These are phyloP conservation scores for Tetramorium alpestre DNA, from an alignment of 1,140 invertebrate genomes.

Conservation along the genomic window DNA sequence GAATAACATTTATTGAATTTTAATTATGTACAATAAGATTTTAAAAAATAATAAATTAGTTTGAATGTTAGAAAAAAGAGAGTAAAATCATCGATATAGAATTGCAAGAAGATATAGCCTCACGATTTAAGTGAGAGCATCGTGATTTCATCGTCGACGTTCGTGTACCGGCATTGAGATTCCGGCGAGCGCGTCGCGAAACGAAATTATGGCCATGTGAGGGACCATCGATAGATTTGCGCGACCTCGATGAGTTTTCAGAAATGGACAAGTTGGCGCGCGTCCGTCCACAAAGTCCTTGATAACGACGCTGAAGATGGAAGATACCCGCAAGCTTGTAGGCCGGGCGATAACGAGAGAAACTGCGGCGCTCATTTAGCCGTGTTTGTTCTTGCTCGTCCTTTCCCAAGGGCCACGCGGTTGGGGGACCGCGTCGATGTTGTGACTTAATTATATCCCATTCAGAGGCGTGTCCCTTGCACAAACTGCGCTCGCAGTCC, in stretches of 20 bases:
- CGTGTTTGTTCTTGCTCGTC: conserved; percentile 81
- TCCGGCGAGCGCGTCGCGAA: conserved; percentile 14
- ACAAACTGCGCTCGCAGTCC: conserved; percentile 74
- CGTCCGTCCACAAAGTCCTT: conserved; percentile 44
- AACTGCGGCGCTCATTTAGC: conserved; percentile 81
- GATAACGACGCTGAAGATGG: conserved; percentile 47
- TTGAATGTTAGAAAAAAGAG: not conserved
- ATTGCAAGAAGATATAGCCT: not conserved
- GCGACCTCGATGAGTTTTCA: conserved; percentile 39
- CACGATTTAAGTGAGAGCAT: not conserved
- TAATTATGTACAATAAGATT: not conserved
- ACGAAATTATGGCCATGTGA: conserved; percentile 18
- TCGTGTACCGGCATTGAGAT: conserved; percentile 40
- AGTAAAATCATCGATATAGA: not conserved
- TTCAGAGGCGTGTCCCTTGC: conserved; percentile 82
- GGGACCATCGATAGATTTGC: conserved; percentile 12
- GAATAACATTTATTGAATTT: not conserved
- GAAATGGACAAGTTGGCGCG: not conserved
- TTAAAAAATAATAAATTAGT: not conserved
- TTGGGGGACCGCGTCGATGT: conserved; percentile 76
- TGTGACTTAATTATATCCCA: conserved; percentile 84
- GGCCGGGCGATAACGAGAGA: conserved; percentile 73
- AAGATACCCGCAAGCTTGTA: conserved; percentile 68
- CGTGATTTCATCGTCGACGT: conserved; percentile 40
- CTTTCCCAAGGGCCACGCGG: conserved; percentile 73